A percentile compares a stretch with the other conserved stretches of the same genome.
These are phyloP conservation scores for Melitaea athalia DNA, from an alignment of 2,888 invertebrate genomes.

Conservation along the genomic window DNA sequence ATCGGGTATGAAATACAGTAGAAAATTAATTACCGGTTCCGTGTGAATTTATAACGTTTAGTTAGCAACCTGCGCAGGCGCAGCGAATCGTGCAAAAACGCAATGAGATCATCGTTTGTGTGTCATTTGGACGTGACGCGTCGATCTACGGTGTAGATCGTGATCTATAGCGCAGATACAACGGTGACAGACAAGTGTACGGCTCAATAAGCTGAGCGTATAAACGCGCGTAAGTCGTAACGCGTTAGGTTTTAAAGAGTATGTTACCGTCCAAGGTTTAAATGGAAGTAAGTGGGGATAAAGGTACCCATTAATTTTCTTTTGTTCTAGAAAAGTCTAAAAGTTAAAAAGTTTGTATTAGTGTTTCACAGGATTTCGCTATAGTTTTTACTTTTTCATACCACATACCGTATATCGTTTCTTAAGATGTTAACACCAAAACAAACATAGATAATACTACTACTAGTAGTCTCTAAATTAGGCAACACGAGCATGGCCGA, in stretches of 20 bases:
- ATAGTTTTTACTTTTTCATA: too few species aligned
- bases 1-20: background rate
- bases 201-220: slow-evolving; percentile 35
- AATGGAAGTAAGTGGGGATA: too few species aligned
- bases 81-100: slow-evolving; percentile 72
- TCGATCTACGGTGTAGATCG: slow-evolving; percentile 44
- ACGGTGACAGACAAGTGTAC: slow-evolving; percentile 48
- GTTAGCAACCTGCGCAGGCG: slow-evolving; percentile 26
- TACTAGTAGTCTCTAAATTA: too few species aligned
- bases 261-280: background rate
- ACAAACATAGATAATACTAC: too few species aligned
- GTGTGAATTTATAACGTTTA: slow-evolving; percentile 27
- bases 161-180: slow-evolving; percentile 45
- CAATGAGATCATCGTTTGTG: slow-evolving; percentile 68
- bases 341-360: too few species aligned
- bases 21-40: slow-evolving; percentile 11
- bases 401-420: too few species aligned
- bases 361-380: too few species aligned
- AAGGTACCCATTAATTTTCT: too few species aligned
- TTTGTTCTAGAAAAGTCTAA: too few species aligned
- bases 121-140: slow-evolving; percentile 66
- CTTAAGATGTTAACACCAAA: too few species aligned
- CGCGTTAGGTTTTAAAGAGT: background rate
- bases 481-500: too few species aligned
- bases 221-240: too few species aligned